Percentiles rank a stretch among this genome's conserved stretches.
These are phyloP conservation scores for Plutella xylostella DNA, from an alignment of 2,888 invertebrate genomes.

Conservation along the genomic window DNA sequence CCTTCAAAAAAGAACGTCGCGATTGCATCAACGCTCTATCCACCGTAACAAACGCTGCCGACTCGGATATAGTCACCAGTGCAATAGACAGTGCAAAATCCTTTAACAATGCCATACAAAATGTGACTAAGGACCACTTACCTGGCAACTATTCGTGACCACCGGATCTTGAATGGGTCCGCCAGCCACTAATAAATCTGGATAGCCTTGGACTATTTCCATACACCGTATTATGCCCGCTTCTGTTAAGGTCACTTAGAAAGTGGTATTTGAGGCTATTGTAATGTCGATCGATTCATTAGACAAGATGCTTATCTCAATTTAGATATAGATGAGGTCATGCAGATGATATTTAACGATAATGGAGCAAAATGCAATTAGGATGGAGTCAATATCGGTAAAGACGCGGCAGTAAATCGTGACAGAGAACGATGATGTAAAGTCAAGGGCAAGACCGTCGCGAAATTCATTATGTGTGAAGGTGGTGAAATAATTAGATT, in stretches of 20 bases:
- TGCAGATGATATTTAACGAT: neutral
- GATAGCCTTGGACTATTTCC: conserved; percentile 61
- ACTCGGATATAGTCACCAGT: too few relatives aligned
- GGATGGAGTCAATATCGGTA: too few relatives aligned
- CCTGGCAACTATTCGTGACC: conserved; percentile 41
- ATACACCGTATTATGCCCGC: conserved; percentile 38
- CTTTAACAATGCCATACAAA: too few relatives aligned
- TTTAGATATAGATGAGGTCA: neutral
- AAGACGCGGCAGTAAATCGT: too few relatives aligned
- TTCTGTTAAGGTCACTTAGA: conserved; percentile 56
- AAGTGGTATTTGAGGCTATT: conserved; percentile 24
- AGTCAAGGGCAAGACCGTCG: conserved; percentile 2
- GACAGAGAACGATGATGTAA: conserved; percentile 3
- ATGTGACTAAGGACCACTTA: neutral
- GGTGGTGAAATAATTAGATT: too few relatives aligned
- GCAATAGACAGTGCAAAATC: too few relatives aligned
- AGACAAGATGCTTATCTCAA: conserved; percentile 5
- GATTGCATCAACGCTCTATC: too few relatives aligned
- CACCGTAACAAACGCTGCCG: too few relatives aligned
- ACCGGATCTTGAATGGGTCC: conserved; percentile 57
- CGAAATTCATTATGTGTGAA: too few relatives aligned
- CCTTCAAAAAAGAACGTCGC: too few relatives aligned
- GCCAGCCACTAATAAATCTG: conserved; percentile 19
- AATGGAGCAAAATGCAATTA: too few relatives aligned
- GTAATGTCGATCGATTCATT: conserved; percentile 1